Conservation (phyloP, 2,797 vertebrate genomes). For the Pterois miles region DNA sequence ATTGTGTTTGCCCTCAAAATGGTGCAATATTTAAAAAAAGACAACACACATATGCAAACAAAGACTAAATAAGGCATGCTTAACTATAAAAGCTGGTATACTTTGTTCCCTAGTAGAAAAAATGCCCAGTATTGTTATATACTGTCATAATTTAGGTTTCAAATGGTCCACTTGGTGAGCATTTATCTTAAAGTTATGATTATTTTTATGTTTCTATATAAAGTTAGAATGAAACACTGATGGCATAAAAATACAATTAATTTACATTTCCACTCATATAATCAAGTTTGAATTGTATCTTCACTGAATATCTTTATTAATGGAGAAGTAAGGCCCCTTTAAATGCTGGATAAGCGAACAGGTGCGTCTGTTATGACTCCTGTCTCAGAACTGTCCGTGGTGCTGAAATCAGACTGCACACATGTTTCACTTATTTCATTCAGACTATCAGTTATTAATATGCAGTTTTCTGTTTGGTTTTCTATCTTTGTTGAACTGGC, state of each 20-base stretch:
- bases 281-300: background rate
- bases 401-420: conserved; percentile 71
- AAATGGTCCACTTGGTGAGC: background rate
- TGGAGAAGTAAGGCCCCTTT: background rate
- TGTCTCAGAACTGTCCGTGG: conserved; percentile 78
- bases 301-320: background rate
- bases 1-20: too few species aligned
- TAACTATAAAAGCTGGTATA: background rate
- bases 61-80: too few species aligned
- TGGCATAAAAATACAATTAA: too few species aligned
- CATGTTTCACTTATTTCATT: conserved; percentile 8
- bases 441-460: background rate
- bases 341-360: conserved; percentile 22
- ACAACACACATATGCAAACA: too few species aligned
- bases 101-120: background rate
- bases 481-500: background rate
- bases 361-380: conserved; percentile 41
- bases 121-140: background rate
- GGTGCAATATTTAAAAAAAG: too few species aligned
- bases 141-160: background rate
- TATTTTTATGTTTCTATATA: background rate
- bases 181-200: background rate
- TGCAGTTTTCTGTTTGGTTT: background rate
- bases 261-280: background rate
- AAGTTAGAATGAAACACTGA: background rate